Base-by-base conservation (phyloP, 2,888 invertebrate species). In the Notodonta dromedarius region DNA sequence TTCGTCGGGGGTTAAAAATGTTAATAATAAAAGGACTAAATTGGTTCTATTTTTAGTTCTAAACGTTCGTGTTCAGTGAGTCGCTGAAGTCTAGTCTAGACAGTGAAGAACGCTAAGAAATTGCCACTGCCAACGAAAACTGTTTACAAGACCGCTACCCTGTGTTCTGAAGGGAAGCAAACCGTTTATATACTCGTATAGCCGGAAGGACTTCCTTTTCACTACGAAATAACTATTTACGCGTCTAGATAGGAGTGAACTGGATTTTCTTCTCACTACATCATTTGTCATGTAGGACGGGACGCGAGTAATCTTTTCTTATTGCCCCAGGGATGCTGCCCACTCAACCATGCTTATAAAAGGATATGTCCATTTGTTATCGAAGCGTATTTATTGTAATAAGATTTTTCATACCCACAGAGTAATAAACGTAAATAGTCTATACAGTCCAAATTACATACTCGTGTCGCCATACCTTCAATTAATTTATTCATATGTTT, bases 21-120 rank as follows among this genome's bases (percentile, higher is more conserved):
- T 9, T 9, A 42, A 9, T 42, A 12, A 42, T 7, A n/a, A n/a
- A 62, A 69, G 71, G 69, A 70, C 70, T 73, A 74, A 74, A 71
- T 73, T 64, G 67, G 68, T 68, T 71, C 81, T 84, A 82, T 83
- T 81, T 83, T 78, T 78, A 82, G 78, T 54, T 57, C 66, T 59
- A 67, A 54, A 14, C 9, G 54, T 63, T 68, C 66, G 63, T 70
- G 70, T 67, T 69, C 68, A 67, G 63, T 69, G 79, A 79, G 67
- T 80, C 78, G 77, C 75, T 77, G 79, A 73, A 63, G 63, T 58
- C 56, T 56, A 65, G 62, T 58, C 69, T 70, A 71, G 69, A 65
- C 60, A 56, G n/a, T 69, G 60, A 60, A 62, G 63, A 69, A 68
- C 65, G 71, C 71, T 78, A 73, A 77, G 77, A 79, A 77, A 82